Conservation (phyloP, 2,888 invertebrate genomes). For the Caenorhabditis imperialis region DNA sequence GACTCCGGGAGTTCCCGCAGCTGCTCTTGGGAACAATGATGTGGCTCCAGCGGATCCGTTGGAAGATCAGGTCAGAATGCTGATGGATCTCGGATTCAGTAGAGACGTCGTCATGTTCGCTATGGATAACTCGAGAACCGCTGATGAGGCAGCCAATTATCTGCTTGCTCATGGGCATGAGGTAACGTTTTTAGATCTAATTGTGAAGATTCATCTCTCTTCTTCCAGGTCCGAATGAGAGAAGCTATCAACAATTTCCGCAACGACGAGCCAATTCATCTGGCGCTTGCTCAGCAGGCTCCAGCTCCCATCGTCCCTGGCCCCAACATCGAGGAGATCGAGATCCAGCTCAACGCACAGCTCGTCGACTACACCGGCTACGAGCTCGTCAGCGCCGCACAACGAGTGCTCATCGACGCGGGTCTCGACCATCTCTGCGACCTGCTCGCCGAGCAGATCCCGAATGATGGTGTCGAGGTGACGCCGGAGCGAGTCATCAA, state of each 20-base stretch:
- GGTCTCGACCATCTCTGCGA: conserved; percentile 5
- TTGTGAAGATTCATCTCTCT: too few relatives aligned
- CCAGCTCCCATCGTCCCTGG: neutral
- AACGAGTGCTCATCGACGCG: conserved; percentile 1
- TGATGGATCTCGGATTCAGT: conserved; percentile 72
- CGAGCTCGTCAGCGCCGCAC: conserved; percentile 13
- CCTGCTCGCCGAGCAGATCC: conserved; percentile 5
- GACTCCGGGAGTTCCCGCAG: conserved; percentile 12
- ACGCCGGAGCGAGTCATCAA: conserved; percentile 2
- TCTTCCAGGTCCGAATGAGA: conserved; percentile 11
- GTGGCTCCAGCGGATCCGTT: conserved; percentile 7
- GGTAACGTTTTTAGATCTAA: too few relatives aligned
- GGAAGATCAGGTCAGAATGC: conserved; percentile 18
- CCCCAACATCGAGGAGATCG: conserved; percentile 19
- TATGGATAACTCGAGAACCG: conserved; percentile 35
- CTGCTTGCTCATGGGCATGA: conserved; percentile 32
- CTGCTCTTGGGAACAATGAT: neutral
- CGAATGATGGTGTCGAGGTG: conserved; percentile 5
- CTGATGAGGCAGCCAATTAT: conserved; percentile 57
- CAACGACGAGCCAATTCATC: neutral
- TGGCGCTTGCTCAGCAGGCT: conserved; percentile 2
- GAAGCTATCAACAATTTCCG: conserved; percentile 17
- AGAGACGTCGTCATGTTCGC: conserved; percentile 62
- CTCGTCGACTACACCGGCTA: conserved; percentile 2
- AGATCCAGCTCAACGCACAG: neutral